Base-by-base conservation (phyloP, 2,797 vertebrate genomes). In the Protonibea diacanthus region DNA sequence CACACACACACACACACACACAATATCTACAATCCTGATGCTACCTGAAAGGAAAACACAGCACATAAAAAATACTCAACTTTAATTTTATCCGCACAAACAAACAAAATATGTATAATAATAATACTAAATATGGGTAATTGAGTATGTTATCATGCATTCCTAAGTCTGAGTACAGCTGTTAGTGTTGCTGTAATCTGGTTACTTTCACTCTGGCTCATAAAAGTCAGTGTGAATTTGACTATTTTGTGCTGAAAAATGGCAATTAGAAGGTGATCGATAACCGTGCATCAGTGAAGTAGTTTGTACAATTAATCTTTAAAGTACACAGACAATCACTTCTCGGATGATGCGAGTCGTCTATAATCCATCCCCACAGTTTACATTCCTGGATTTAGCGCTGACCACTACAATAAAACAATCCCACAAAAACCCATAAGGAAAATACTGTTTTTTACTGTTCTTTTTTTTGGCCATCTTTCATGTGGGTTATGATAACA, bases 401-500 rank as follows among this genome's bases (percentile, higher is more conserved):
- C 1, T 2, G 1, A 59, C 11, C 38, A 55, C 14, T 55, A n/a
- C 2, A 20, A 15, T 42, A 27, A 68, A 67, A 38, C 49, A 49
- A 58, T 42, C 17, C 49, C 25, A 6, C 40, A 78, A 17, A 69
- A 40, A 80, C 17, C 23, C 25, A 13, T 23, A 20, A 44, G 27
- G 23, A 23, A 58, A 59, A 40, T 4, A 5, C 40, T 3, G 17
- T 11, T 27, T 49, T n/a, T 66, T 29, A 18, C 53, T 33, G 33
- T 33, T 55, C 14, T 61, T 59, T 33, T 27, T 27, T 27, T 56
- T 63, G 27, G 38, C 10, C 27, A n/a, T 59, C 14, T 71, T 74
- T 76, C 51, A 49, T 71, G 25, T 40, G n/a, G 12, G 56, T 51
- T 47, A 44, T 25, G 27, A 77, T 38, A 62, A 72, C 6, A 60